phyloP scores from a whole-genome alignment of 2,113 vertebrate species.

The Rousettus leschenaultii region DNA sequence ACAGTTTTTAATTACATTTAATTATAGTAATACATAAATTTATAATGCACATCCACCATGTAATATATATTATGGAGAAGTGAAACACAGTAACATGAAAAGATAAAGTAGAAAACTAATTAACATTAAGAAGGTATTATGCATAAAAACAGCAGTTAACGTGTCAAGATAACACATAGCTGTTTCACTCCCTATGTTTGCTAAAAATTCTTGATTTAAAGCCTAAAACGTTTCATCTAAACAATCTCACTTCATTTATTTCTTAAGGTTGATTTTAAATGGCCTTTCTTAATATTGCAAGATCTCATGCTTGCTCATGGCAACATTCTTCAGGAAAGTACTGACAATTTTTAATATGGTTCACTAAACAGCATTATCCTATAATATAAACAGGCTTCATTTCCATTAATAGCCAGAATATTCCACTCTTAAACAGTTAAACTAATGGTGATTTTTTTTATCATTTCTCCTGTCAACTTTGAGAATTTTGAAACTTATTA shows the following conservation, averaged over 20 bases:
- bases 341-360: slow-evolving; percentile 74
- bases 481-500: not conserved
- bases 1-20: not conserved
- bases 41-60: slow-evolving; percentile 37
- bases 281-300: slow-evolving; percentile 54
- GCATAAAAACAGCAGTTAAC: slow-evolving; percentile 61
- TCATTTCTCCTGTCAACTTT: slow-evolving; percentile 56
- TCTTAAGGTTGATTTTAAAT: slow-evolving; percentile 51
- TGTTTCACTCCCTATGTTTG: slow-evolving; percentile 51
- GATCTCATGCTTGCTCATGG: slow-evolving; percentile 60
- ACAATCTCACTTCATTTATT: slow-evolving; percentile 41
- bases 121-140: slow-evolving; percentile 28
- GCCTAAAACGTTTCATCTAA: slow-evolving; percentile 53
- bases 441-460: slow-evolving; percentile 70
- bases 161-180: slow-evolving; percentile 53
- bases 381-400: slow-evolving; percentile 66
- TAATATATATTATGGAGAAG: slow-evolving; percentile 37
- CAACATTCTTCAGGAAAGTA: slow-evolving; percentile 71
- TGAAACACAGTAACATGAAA: not conserved
- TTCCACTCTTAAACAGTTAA: slow-evolving; percentile 64
- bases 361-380: slow-evolving; percentile 68
- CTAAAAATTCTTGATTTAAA: slow-evolving; percentile 64
- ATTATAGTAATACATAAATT: not conserved
- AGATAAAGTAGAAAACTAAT: slow-evolving; percentile 28
- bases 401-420: slow-evolving; percentile 71